Conservation (phyloP, 2,888 invertebrate genomes). For the Balanococcus diminutus region DNA sequence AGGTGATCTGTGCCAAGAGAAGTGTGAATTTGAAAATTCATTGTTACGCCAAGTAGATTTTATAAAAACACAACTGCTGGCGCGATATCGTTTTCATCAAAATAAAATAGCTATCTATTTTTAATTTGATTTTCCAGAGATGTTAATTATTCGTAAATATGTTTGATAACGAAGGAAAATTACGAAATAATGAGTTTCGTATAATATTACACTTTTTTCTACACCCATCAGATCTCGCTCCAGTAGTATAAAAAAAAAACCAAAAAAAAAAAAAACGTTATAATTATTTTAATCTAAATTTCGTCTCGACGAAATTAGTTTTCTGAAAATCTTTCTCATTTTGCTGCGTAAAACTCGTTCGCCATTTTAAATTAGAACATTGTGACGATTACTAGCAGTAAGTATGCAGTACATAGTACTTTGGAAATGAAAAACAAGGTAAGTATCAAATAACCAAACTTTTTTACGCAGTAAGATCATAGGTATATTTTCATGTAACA, state of each 20-base stretch:
- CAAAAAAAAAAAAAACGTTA: neutral
- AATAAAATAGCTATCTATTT: neutral
- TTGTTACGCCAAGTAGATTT: neutral
- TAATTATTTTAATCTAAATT: slow-evolving; percentile 4
- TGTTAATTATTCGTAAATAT: slow-evolving; percentile 3
- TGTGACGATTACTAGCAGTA: neutral
- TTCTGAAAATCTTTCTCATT: neutral
- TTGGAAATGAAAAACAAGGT: neutral
- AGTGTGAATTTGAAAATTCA: neutral
- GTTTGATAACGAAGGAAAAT: neutral
- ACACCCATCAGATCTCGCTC: neutral
- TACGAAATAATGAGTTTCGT: slow-evolving; percentile 16
- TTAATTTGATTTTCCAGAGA: neutral
- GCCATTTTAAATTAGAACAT: neutral
- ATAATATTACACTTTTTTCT: neutral
- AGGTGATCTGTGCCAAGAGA: neutral
- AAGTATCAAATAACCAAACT: too few species aligned
- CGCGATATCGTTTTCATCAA: neutral
- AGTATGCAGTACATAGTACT: neutral
- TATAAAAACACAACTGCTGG: neutral
- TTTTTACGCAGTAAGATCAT: too few species aligned
- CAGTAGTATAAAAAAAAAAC: too few species aligned
- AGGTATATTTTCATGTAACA: too few species aligned
- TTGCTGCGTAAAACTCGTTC: neutral
- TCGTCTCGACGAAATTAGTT: neutral